Base-by-base conservation (phyloP, 1,140 invertebrate species). In the Bombyx mandarina region DNA sequence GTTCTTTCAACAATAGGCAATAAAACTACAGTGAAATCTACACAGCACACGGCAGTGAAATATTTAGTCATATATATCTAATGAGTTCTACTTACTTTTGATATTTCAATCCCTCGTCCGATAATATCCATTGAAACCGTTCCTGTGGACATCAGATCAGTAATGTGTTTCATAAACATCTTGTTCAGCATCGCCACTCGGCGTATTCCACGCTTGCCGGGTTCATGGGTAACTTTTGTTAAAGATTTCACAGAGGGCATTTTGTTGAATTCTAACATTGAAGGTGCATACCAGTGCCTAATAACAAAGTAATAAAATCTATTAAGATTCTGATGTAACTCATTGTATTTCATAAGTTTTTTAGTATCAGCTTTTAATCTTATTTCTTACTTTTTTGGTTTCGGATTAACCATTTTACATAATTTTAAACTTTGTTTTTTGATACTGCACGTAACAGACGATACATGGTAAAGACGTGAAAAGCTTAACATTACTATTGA, bases 151-250 rank as follows among this genome's bases (percentile, higher is more conserved):
- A 95, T 89, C 8, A 94, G 74, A 67, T 94, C 93, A 1, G 93
- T 94, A 12, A 95, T 91, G 51, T 94, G 85, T 69, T 91, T 90
- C 93, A 95, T 95, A 66, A 95, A 95, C n/a, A 95, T 60, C 80
- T 93, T 93, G 76, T 95, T 94, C 7, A 95, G 74, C 46, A 94
- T 90, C 0, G 82, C 79, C 7, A 91, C 81, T 73, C 94, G 77
- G 50, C 89, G 79, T 2, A 74, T 67, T 7, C 82, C 84, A 49
- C 78, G 73, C 54, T 90, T 89, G 26, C 81, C 81, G 3, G 84
- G 82, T 49, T 84, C 79, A 57, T 75, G 59, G 51, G 77, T 73
- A 6, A 71, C 70, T 63, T 85, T 84, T 3, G 82, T 78, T 35
- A 88, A 66, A 54, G 69, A 82, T 62, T 88, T 86, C 8, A 82